Evolutionary conservation across 2,888 invertebrate genomes (phyloP).

Genomic region (Drosophila falleni): DNA sequence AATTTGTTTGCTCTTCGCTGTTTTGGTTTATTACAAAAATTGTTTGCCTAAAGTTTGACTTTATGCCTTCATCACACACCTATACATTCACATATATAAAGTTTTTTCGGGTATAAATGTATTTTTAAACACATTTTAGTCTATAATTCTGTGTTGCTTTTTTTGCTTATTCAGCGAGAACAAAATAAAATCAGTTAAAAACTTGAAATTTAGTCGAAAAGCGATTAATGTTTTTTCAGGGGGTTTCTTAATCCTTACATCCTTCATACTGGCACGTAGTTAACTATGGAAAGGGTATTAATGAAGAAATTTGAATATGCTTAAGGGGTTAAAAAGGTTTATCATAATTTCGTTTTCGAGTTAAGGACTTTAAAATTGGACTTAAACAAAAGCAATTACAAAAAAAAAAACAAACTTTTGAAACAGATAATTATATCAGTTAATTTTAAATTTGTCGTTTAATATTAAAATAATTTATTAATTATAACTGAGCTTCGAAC

Average conservation of each 20-base stretch:
- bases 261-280: slow-evolving; percentile 51
- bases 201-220: slow-evolving; percentile 26
- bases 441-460: background rate
- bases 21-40: slow-evolving; percentile 60
- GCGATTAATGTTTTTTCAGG: slow-evolving; percentile 31
- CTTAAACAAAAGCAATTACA: background rate
- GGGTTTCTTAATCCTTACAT: slow-evolving; percentile 49
- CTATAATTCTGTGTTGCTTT: slow-evolving; percentile 41
- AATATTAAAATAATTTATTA: background rate
- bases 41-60: slow-evolving; percentile 52
- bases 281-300: slow-evolving; percentile 6
- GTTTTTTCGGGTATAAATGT: background rate
- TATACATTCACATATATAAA: slow-evolving; percentile 6
- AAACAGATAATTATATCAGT: background rate
- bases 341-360: background rate
- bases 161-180: slow-evolving; percentile 31
- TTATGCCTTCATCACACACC: slow-evolving; percentile 11
- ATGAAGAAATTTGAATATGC: slow-evolving; percentile 13
- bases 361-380: background rate
- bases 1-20: slow-evolving; percentile 44
- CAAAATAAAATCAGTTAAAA: slow-evolving; percentile 36
- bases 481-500: no score
- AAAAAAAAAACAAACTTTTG: background rate
- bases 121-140: slow-evolving; percentile 25
- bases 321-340: background rate